Evolutionary conservation across 2,113 vertebrate genomes (phyloP).

Genomic region (Dasyurus viverrinus): DNA sequence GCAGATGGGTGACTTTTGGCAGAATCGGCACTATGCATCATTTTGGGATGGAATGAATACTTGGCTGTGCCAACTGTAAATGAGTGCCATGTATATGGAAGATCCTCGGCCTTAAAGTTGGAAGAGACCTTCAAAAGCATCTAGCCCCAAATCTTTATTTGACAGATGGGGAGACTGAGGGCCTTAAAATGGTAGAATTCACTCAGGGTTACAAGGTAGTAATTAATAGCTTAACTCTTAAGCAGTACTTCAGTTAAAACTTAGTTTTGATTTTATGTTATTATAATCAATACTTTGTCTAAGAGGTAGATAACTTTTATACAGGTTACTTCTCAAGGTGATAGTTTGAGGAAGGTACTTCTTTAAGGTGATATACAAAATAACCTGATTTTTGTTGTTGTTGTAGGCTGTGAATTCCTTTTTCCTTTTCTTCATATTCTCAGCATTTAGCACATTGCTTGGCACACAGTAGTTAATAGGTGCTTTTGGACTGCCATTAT

Average conservation of each 20-base stretch:
- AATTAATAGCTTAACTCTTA: not conserved
- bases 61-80: not conserved
- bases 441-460: not conserved
- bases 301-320: not conserved
- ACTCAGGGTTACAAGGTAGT: not conserved
- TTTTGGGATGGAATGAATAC: not conserved
- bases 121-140: not conserved
- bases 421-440: not conserved
- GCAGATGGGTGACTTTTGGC: constrained; percentile 2
- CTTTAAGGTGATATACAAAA: not conserved
- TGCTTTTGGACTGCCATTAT: not conserved
- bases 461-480: not conserved
- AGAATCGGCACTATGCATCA: not conserved
- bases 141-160: not conserved
- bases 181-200: not conserved
- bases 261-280: not conserved
- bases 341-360: not conserved
- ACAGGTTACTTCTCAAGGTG: not conserved
- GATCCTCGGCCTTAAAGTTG: not conserved
- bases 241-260: not conserved
- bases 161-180: not conserved
- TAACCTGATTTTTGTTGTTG: not conserved
- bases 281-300: not conserved
- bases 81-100: not conserved
- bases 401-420: not conserved